phyloP scores from a whole-genome alignment of 2,888 invertebrate species.

The Ectemnius continuus region DNA sequence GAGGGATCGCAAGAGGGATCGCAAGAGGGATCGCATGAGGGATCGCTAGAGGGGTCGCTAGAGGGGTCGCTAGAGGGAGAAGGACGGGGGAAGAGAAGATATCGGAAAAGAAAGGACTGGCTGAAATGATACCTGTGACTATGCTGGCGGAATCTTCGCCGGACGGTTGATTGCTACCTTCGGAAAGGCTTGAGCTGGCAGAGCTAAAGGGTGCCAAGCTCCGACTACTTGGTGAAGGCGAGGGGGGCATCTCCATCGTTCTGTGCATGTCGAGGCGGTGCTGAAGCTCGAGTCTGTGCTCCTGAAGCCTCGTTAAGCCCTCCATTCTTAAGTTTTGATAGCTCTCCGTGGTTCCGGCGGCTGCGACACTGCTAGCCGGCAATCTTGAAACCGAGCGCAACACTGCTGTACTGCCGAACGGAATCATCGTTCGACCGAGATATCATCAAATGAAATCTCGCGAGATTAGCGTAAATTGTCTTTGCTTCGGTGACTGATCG shows the following conservation, averaged over 20 bases:
- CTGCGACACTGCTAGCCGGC: slow-evolving; percentile 29
- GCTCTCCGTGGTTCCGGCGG: slow-evolving; percentile 69
- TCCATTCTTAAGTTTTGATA: slow-evolving; percentile 77
- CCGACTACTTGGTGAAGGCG: slow-evolving; percentile 92
- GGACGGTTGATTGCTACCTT: slow-evolving; percentile 80
- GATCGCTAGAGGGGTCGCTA: too few species aligned
- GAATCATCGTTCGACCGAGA: slow-evolving; percentile 14
- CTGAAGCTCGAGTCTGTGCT: slow-evolving; percentile 76
- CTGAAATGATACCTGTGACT: slow-evolving; percentile 86
- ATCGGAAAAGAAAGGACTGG: slow-evolving; percentile 42
- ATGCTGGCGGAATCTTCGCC: slow-evolving; percentile 86
- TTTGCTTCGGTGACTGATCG: slow-evolving; percentile 58
- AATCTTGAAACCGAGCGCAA: slow-evolving; percentile 74
- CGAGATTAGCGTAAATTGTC: slow-evolving; percentile 74
- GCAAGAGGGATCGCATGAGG: too few species aligned
- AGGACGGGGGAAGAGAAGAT: slow-evolving; percentile 48
- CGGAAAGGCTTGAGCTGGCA: slow-evolving; percentile 92
- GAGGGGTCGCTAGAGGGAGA: too few species aligned
- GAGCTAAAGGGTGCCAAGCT: slow-evolving; percentile 91
- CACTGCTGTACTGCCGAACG: slow-evolving; percentile 46
- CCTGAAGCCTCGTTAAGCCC: slow-evolving; percentile 76
- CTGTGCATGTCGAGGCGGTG: slow-evolving; percentile 76
- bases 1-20: too few species aligned
- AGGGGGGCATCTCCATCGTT: slow-evolving; percentile 83
- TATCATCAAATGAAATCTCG: slow-evolving; percentile 34